Evolutionary conservation across 1,140 invertebrate species (phyloP).

Genomic region (Andrena cerasifolii): DNA sequence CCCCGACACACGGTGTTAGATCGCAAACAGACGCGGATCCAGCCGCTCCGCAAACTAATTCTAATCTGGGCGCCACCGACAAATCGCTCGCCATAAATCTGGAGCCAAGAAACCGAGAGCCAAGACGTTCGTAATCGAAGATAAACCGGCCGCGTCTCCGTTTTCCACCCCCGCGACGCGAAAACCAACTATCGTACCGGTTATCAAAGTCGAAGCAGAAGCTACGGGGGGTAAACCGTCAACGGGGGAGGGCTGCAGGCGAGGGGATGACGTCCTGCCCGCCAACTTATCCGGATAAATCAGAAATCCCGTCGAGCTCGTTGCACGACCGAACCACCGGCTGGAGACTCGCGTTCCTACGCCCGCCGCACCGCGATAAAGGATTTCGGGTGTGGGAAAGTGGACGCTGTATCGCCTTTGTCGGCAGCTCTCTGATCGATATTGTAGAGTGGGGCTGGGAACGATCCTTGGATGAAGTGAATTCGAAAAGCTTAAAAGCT

Average conservation of each 20-base stretch:
- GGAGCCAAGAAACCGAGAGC: constrained; percentile 70
- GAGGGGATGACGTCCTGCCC: constrained; percentile 65
- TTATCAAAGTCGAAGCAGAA: constrained; percentile 66
- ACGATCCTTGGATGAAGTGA: too few species aligned
- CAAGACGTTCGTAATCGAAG: constrained; percentile 78
- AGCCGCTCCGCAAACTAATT: constrained; percentile 76
- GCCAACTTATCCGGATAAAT: constrained; percentile 72
- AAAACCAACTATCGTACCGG: constrained; percentile 69
- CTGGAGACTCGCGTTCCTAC: constrained; percentile 32
- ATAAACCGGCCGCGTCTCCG: constrained; percentile 70
- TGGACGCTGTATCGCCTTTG: not conserved
- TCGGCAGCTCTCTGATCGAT: not conserved
- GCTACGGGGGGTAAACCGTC: constrained; percentile 56
- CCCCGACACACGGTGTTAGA: constrained; percentile 57
- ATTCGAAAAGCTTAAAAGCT: too few species aligned
- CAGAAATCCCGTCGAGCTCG: constrained; percentile 63
- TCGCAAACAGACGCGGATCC: constrained; percentile 70
- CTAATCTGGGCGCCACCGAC: constrained; percentile 79
- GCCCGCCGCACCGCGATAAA: constrained; percentile 27
- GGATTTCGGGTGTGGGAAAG: constrained; percentile 13
- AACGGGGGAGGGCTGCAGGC: constrained; percentile 47
- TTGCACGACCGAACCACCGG: constrained; percentile 54
- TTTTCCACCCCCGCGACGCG: constrained; percentile 38
- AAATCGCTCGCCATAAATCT: constrained; percentile 82
- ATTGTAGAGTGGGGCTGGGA: too few species aligned